phyloP scores from a whole-genome alignment of 1,140 invertebrate genomes.

The Drosophila gunungcola region DNA sequence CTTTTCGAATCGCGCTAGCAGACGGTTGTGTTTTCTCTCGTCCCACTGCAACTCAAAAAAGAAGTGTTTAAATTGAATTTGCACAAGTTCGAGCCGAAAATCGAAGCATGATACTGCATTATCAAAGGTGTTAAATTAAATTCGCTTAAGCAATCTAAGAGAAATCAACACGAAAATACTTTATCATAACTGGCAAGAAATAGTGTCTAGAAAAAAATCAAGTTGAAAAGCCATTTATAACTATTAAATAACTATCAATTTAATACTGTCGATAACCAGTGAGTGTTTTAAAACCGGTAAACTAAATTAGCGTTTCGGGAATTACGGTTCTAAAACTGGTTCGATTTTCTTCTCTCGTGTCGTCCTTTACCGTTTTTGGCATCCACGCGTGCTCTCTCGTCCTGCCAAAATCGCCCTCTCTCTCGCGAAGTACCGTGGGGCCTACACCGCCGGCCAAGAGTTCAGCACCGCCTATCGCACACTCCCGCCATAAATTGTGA shows the following conservation, averaged over 20 bases:
- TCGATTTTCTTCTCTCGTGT: constrained; percentile 21
- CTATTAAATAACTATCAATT: not conserved
- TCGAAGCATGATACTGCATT: not conserved
- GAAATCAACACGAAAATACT: constrained; percentile 2
- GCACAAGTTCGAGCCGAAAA: not conserved
- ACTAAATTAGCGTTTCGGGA: constrained; percentile 16
- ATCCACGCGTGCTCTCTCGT: constrained; percentile 21
- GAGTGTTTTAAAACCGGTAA: constrained; percentile 15
- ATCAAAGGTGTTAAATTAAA: not conserved
- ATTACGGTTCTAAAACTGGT: constrained; percentile 7
- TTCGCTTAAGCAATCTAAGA: not conserved
- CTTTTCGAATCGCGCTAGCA: constrained; percentile 63
- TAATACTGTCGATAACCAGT: not conserved
- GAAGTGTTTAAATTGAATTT: constrained; percentile 14
- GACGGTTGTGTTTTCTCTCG: constrained; percentile 57
- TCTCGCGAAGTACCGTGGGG: constrained; percentile 28
- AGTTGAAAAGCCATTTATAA: not conserved
- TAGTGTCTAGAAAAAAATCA: not conserved
- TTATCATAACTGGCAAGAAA: not conserved
- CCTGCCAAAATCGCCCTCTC: constrained; percentile 21
- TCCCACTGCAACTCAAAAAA: constrained; percentile 22
- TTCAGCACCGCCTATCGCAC: not conserved
- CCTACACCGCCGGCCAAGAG: constrained; percentile 19
- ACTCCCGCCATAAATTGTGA: constrained; percentile 13
- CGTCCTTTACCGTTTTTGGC: constrained; percentile 13